Percentiles rank a stretch among this genome's conserved stretches.
Conservation (phyloP, 2,888 invertebrate species). For the Sipunculus nudus region DNA sequence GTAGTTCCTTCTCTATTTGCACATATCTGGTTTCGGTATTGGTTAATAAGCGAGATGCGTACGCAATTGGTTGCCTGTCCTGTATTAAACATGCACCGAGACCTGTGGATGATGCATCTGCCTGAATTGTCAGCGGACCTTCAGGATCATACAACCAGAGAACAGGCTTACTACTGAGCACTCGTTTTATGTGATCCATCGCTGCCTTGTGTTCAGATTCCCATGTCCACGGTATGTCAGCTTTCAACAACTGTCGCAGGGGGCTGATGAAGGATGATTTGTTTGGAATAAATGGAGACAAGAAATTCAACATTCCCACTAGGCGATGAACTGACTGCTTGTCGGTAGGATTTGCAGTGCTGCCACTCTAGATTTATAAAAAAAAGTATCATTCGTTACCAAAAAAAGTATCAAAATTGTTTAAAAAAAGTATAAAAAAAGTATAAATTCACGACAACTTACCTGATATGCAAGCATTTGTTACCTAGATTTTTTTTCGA, state of each 20-base stretch:
- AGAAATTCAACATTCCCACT: slow-evolving; percentile 38
- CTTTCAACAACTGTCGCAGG: slow-evolving; percentile 30
- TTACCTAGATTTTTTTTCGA: too few species aligned
- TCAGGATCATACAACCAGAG: slow-evolving; percentile 33
- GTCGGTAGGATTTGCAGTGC: too few species aligned
- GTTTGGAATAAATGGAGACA: slow-evolving; percentile 40
- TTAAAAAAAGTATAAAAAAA: too few species aligned
- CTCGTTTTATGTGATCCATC: slow-evolving; percentile 20
- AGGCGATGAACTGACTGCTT: slow-evolving; percentile 36
- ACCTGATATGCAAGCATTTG: too few species aligned
- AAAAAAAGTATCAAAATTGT: too few species aligned
- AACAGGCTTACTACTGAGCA: slow-evolving; percentile 26
- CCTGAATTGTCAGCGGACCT: slow-evolving; percentile 34
- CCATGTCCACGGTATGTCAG: slow-evolving; percentile 29
- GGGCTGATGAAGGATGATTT: slow-evolving; percentile 36
- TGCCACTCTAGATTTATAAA: too few species aligned
- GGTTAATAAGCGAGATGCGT: slow-evolving; percentile 32
- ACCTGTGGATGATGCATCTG: slow-evolving; percentile 36
- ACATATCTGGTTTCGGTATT: slow-evolving; percentile 34
- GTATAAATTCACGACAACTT: too few species aligned
- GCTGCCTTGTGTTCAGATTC: slow-evolving; percentile 32
- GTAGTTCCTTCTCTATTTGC: slow-evolving; percentile 35
- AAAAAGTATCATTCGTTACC: too few species aligned
- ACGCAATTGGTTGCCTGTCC: slow-evolving; percentile 33
- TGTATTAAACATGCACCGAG: slow-evolving; percentile 39